These are phyloP conservation scores for Drosophila cognata DNA, from an alignment of 2,888 invertebrate species.

Conservation along the genomic window DNA sequence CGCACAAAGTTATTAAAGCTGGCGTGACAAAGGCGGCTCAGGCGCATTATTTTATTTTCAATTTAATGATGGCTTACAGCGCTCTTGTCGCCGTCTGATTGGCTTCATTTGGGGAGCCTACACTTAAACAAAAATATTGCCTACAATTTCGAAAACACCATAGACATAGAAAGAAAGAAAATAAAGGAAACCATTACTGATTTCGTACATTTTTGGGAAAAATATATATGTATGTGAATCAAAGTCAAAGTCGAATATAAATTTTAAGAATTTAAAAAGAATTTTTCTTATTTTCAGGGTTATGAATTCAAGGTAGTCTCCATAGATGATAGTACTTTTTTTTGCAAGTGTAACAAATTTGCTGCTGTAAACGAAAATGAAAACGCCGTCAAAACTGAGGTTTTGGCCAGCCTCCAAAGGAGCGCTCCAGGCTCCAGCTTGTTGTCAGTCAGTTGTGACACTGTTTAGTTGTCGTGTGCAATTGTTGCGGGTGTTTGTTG, in stretches of 20 bases:
- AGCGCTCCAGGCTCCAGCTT: conserved; percentile 23
- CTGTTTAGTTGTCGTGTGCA: conserved; percentile 59
- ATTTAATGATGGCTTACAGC: conserved; percentile 74
- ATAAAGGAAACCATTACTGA: neutral
- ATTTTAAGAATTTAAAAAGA: neutral
- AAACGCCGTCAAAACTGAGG: conserved; percentile 18
- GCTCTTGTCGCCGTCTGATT: conserved; percentile 66
- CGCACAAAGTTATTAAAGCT: conserved; percentile 74
- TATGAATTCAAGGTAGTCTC: neutral
- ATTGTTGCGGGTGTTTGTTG: conserved; percentile 53
- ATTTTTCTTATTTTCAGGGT: neutral
- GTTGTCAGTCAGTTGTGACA: conserved; percentile 67
- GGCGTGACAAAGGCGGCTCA: conserved; percentile 64
- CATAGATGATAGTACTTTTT: neutral
- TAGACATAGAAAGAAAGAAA: too few relatives aligned
- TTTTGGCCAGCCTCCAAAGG: conserved; percentile 3
- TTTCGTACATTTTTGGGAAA: neutral
- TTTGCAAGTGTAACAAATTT: conserved; percentile 44
- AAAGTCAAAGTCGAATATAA: neutral
- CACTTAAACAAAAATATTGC: neutral
- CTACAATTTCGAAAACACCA: neutral
- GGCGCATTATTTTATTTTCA: conserved; percentile 79
- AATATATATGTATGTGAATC: neutral
- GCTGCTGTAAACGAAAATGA: conserved; percentile 51
- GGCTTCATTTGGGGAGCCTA: conserved; percentile 51